Evolutionary conservation across 2,113 vertebrate species (phyloP).

Genomic region (Fulmarus glacialis): DNA sequence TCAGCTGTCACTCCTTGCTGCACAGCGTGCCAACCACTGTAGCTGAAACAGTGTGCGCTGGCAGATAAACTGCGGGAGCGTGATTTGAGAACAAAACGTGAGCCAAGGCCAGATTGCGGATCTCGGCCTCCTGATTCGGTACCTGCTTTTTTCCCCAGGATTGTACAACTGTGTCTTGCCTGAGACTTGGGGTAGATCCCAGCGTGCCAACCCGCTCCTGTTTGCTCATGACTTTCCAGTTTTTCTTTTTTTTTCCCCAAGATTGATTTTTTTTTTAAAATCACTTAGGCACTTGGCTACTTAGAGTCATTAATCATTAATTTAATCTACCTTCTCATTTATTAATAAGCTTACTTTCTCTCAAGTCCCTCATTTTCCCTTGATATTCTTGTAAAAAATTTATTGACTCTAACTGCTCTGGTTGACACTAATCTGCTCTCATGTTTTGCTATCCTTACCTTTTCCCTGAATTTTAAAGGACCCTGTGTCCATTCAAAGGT

Average conservation of each 20-base stretch:
- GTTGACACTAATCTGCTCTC: background rate
- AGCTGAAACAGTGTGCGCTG: background rate
- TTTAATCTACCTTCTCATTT: slow-evolving; percentile 23
- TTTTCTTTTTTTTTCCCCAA: no score
- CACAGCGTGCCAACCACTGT: accelerated
- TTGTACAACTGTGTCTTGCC: background rate
- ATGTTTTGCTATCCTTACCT: background rate
- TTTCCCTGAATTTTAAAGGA: background rate
- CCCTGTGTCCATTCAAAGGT: background rate
- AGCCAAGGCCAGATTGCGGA: background rate
- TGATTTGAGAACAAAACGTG: background rate
- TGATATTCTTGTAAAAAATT: background rate
- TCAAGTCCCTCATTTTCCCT: background rate
- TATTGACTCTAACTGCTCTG: background rate
- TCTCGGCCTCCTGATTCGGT: background rate
- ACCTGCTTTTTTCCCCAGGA: background rate
- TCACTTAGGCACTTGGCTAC: background rate
- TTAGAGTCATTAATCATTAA: slow-evolving; percentile 47
- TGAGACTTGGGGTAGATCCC: background rate
- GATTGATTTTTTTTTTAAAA: background rate
- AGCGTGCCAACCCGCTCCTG: background rate
- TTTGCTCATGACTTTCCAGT: background rate
- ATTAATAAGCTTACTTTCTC: slow-evolving; percentile 19
- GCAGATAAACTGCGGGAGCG: background rate
- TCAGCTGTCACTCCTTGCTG: background rate